Percentiles rank a stretch among this genome's conserved stretches.
Conservation (phyloP, 2,888 invertebrate genomes). For the Melikaiella ostensackeni region DNA sequence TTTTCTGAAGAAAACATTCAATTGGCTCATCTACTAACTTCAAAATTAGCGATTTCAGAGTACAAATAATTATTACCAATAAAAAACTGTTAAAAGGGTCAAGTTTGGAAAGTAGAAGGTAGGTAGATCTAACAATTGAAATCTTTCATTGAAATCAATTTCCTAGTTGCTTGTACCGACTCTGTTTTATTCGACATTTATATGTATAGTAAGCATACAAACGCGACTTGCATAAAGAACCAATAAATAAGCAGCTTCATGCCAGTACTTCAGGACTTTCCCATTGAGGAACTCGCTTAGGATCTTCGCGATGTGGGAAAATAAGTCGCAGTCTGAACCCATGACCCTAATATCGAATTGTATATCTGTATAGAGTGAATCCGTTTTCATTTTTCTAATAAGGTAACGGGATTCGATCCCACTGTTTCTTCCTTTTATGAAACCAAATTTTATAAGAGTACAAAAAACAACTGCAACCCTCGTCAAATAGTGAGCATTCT, state of each 20-base stretch:
- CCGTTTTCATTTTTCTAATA: background rate
- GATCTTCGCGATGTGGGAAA: conserved; percentile 46
- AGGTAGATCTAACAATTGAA: conserved; percentile 21
- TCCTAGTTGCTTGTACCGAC: conserved; percentile 25
- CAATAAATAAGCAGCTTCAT: conserved; percentile 48
- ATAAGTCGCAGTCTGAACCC: conserved; percentile 33
- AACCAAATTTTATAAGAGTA: background rate
- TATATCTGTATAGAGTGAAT: background rate
- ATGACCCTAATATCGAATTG: conserved; percentile 10
- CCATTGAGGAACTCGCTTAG: conserved; percentile 52
- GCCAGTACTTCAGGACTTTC: conserved; percentile 49
- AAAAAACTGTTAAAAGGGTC: background rate
- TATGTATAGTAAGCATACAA: background rate
- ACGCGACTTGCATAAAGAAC: conserved; percentile 43
- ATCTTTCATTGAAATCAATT: conserved; percentile 50
- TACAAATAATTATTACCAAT: background rate
- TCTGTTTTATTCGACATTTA: conserved; percentile 9
- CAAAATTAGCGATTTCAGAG: background rate
- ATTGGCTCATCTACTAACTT: background rate
- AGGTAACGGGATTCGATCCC: background rate
- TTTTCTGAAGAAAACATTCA: too few species aligned
- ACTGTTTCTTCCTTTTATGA: background rate
- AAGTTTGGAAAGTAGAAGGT: background rate
- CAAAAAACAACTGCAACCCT: background rate
- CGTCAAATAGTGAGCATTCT: background rate